A percentile compares a stretch with the other conserved stretches of the same genome.
Conservation (phyloP, 2,888 invertebrate genomes). For the Amphipyra tragopoginis region DNA sequence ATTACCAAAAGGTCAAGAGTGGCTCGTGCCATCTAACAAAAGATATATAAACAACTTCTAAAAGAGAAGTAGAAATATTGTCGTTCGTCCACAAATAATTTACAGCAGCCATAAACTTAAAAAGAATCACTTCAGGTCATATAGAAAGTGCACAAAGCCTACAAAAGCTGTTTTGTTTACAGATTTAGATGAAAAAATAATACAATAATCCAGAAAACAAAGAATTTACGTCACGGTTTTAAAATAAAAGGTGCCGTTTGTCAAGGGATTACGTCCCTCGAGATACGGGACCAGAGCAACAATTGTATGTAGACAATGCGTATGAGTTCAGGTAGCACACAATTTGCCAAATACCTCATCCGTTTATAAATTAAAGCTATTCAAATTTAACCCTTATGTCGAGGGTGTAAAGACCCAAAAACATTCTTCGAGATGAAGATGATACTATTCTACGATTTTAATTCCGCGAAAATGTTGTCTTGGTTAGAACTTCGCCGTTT, state of each 20-base stretch:
- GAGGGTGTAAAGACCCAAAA: slow-evolving; percentile 23
- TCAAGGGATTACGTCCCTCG: slow-evolving; percentile 80
- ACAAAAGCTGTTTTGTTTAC: slow-evolving; percentile 69
- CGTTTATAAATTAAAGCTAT: slow-evolving; percentile 33
- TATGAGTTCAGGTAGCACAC: slow-evolving; percentile 83
- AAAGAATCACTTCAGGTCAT: slow-evolving; percentile 61
- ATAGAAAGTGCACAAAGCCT: slow-evolving; percentile 52
- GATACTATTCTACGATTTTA: slow-evolving; percentile 46
- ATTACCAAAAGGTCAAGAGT: slow-evolving; percentile 37
- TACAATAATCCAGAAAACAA: slow-evolving; percentile 73
- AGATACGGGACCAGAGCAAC: slow-evolving; percentile 73
- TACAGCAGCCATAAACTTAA: slow-evolving; percentile 62
- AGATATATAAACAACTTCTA: slow-evolving; percentile 22
- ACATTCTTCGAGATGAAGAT: slow-evolving; percentile 17
- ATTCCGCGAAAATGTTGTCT: slow-evolving; percentile 71
- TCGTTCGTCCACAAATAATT: slow-evolving; percentile 63
- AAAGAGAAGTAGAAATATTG: slow-evolving; percentile 52
- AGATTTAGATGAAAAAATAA: slow-evolving; percentile 58
- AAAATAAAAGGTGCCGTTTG: slow-evolving; percentile 83
- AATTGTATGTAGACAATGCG: slow-evolving; percentile 80
- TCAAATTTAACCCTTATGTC: slow-evolving; percentile 51
- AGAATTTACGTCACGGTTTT: slow-evolving; percentile 81
- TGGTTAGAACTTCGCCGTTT: slow-evolving; percentile 61
- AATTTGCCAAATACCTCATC: slow-evolving; percentile 65
- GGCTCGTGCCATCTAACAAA: slow-evolving; percentile 64